These are phyloP conservation scores for Oscheius myriophilus DNA, from an alignment of 2,888 invertebrate species.

Conservation along the genomic window DNA sequence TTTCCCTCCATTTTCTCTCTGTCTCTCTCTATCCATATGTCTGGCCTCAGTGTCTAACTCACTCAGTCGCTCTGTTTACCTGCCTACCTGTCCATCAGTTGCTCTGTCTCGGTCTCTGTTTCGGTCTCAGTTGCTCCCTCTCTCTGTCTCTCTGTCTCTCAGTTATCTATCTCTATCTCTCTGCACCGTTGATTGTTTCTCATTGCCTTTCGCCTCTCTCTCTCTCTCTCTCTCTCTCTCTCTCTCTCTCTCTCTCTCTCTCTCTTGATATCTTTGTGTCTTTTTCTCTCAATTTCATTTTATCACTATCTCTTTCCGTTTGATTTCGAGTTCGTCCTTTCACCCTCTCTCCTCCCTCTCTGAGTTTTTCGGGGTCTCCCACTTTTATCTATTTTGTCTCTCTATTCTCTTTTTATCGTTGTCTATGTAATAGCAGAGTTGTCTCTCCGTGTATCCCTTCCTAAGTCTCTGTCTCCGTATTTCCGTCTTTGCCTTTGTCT, in stretches of 20 bases:
- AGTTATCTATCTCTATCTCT: constrained; percentile 17
- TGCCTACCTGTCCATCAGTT: not conserved
- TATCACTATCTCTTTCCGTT: too few relatives aligned
- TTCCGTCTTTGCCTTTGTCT: constrained; percentile 5
- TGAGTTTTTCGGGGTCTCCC: too few relatives aligned
- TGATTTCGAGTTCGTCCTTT: too few relatives aligned
- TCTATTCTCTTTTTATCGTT: too few relatives aligned
- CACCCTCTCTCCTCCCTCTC: too few relatives aligned
- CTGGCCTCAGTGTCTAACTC: not conserved
- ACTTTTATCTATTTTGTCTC: too few relatives aligned
- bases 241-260: constrained; percentile 20
- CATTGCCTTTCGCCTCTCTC: not conserved
- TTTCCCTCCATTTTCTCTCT: not conserved
- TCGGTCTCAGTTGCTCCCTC: not conserved
- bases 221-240: constrained; percentile 17
- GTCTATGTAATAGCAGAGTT: too few relatives aligned
- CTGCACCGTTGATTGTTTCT: not conserved
- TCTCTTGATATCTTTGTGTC: too few relatives aligned
- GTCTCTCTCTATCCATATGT: constrained; percentile 14
- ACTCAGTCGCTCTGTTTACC: too few relatives aligned
- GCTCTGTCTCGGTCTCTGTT: not conserved
- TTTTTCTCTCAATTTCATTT: too few relatives aligned
- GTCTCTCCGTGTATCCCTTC: too few relatives aligned
- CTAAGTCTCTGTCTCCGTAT: too few relatives aligned
- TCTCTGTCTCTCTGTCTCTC: constrained; percentile 13